These are phyloP conservation scores for Conus betulinus DNA, from an alignment of 1,140 invertebrate genomes.

Conservation along the genomic window DNA sequence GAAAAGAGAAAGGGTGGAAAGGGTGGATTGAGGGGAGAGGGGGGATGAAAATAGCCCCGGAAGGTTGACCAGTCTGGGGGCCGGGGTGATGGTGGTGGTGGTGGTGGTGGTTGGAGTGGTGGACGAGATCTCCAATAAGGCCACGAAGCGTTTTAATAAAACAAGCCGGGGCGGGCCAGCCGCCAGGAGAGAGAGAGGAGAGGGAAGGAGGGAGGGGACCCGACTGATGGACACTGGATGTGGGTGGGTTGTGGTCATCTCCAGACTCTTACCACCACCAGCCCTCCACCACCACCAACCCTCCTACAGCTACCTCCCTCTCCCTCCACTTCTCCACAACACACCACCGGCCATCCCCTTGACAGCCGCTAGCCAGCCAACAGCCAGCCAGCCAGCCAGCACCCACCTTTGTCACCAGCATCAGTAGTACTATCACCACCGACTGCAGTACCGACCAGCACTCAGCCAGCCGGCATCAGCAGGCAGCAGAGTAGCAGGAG, in stretches of 20 bases:
- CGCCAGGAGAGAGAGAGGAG: background rate
- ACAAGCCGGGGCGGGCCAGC: background rate
- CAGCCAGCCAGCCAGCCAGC: too few relatives aligned
- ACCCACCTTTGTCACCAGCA: too few relatives aligned
- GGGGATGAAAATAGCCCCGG: too few relatives aligned
- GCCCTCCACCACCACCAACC: too few relatives aligned
- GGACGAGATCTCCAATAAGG: background rate
- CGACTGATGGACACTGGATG: background rate
- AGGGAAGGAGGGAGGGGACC: background rate
- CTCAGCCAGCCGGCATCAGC: too few relatives aligned
- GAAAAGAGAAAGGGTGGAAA: background rate
- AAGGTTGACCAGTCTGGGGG: background rate
- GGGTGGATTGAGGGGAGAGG: background rate
- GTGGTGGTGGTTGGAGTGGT: background rate
- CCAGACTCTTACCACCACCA: background rate
- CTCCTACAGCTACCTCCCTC: too few relatives aligned
- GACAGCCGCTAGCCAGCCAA: too few relatives aligned
- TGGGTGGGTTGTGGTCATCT: background rate
- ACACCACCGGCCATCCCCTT: too few relatives aligned
- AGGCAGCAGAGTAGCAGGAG: too few relatives aligned
- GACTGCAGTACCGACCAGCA: too few relatives aligned
- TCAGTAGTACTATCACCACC: too few relatives aligned
- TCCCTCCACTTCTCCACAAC: too few relatives aligned
- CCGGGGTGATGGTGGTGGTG: background rate
- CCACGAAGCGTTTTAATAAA: constrained; percentile 2